These are phyloP conservation scores for Rallus crepitans DNA, from an alignment of 2,797 vertebrate genomes.

Conservation along the genomic window DNA sequence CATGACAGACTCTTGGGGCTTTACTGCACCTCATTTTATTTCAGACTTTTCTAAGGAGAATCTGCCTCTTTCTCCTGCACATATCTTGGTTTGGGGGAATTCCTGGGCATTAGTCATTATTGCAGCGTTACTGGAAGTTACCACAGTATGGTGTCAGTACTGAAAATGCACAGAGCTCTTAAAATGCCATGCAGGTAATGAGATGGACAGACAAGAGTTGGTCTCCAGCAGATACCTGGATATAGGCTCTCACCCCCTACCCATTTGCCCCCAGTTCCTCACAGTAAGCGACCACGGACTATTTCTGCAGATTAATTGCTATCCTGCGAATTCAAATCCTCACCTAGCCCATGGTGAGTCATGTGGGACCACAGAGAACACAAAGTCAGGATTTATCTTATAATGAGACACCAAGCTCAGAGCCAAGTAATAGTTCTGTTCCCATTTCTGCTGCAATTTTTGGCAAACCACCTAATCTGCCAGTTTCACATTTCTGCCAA, in stretches of 20 bases:
- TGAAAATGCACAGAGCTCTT: background rate
- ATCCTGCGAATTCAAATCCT: background rate
- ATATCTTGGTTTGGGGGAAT: accelerated
- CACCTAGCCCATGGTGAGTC: background rate
- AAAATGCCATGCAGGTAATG: background rate
- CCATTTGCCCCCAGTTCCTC: background rate
- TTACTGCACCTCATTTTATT: background rate
- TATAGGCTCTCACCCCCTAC: background rate
- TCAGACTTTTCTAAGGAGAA: background rate
- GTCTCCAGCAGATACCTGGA: background rate
- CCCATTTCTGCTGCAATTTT: background rate
- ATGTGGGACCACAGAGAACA: background rate
- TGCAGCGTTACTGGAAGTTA: background rate
- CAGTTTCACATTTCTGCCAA: background rate
- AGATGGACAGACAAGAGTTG: background rate
- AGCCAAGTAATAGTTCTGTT: background rate
- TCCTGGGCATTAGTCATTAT: background rate
- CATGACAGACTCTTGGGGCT: background rate
- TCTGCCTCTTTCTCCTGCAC: background rate
- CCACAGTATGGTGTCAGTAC: background rate
- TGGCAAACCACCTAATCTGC: background rate
- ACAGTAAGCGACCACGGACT: background rate
- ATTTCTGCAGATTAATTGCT: background rate
- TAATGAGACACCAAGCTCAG: background rate
- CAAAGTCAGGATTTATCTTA: background rate